Evolutionary conservation across 2,797 vertebrate species (phyloP), one percentile per base, ranked within the genome.

Genomic region (Rhyacichthys aspro): DNA sequence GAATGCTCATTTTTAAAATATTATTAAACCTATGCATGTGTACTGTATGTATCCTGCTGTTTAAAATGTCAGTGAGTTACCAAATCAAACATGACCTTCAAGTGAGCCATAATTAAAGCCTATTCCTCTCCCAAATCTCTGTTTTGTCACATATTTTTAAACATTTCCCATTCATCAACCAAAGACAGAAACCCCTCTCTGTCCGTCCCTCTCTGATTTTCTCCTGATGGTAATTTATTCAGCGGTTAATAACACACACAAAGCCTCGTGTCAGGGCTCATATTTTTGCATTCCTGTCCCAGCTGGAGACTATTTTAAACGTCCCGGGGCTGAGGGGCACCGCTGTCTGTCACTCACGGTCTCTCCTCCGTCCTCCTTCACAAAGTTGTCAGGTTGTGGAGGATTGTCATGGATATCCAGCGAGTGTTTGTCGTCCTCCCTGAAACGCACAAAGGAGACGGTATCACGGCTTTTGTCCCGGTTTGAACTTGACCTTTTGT

Each of bases 371-470:
- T 93, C 90, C 75, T 91, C 95, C 87, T 82, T 92, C 79, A 93
- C 93, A 50, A 94, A 88, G 57, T 92, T 93, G 74, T 94, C 93
- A 68, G 94, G 88, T 38, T 83, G 90, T 28, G 95, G 94, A 55
- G 95, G 92, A 44, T 94, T 92, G 85, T 94, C 93, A 58, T 95
- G 91, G 36, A 96, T 87, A 77, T 96, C 95, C 76, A 94, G 81
- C 12, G 94, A 94, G 73, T 96, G 92, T 84, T 97, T 97, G 87
- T 98, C 96, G 12, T 96, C 97, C 85, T 97, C 95, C 81, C 96
- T 98, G 68, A 69, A n/a, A 50, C 50, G 60, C 42, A 67, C 9
- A 63, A 19, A 18, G 10, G 16, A 55, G 3, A 59, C 6, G 37
- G 33, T 49, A 23, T 0, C n/a, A 43, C 9, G 9, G 7, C 10